phyloP scores from a whole-genome alignment of 2,113 vertebrate species.

The Chloebia gouldiae region DNA sequence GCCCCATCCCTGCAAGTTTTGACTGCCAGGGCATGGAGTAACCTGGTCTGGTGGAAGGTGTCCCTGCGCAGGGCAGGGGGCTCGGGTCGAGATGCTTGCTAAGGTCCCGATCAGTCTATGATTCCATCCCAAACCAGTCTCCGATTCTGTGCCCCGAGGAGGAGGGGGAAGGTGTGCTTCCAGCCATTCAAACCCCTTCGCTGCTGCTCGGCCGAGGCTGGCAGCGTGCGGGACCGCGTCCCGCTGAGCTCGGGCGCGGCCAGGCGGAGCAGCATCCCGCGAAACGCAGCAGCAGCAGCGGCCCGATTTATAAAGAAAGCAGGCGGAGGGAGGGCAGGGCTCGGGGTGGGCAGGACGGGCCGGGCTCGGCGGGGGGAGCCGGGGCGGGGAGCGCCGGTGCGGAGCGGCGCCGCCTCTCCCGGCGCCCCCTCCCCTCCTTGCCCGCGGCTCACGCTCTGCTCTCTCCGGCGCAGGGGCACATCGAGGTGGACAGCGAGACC shows the following conservation, averaged over 20 bases:
- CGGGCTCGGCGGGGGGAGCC: background rate
- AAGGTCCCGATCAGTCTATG: background rate
- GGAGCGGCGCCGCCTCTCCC: background rate
- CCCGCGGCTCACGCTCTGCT: background rate
- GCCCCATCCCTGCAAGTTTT: background rate
- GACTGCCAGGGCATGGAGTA: background rate
- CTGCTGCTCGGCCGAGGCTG: accelerated
- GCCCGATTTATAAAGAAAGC: accelerated
- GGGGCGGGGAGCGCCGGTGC: background rate
- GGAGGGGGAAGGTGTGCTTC: accelerated
- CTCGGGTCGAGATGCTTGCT: background rate
- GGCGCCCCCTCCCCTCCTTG: background rate
- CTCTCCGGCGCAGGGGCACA: constrained; percentile 79
- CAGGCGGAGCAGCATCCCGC: accelerated
- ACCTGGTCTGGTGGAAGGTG: too few species aligned
- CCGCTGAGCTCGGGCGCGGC: accelerated
- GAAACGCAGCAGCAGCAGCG: accelerated
- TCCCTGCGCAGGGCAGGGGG: too few species aligned
- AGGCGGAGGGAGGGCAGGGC: background rate
- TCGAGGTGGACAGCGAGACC: constrained; percentile 88
- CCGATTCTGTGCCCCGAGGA: background rate
- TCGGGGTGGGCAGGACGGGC: background rate
- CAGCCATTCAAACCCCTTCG: accelerated
- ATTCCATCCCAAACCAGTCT: too few species aligned
- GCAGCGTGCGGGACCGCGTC: background rate